A percentile compares a stretch with the other conserved stretches of the same genome.
Evolutionary conservation across 1,140 invertebrate species (phyloP).

Genomic region (Chironomus tepperi): DNA sequence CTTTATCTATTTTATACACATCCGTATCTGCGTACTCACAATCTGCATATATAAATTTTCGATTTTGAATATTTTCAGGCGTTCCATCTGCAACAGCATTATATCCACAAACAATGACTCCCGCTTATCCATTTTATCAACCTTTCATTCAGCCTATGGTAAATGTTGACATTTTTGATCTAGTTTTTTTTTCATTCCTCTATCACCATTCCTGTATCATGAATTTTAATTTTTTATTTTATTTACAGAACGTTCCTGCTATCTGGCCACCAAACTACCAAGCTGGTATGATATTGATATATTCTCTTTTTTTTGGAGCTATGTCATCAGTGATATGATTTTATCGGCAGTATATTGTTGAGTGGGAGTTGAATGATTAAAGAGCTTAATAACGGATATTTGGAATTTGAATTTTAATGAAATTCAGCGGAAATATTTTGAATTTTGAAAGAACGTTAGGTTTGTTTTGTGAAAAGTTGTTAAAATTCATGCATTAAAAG

Average conservation of each 20-base stretch:
- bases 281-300: slow-evolving; percentile 32
- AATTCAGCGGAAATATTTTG: too few relatives aligned
- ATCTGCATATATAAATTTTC: slow-evolving; percentile 11
- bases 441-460: too few relatives aligned
- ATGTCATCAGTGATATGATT: too few relatives aligned
- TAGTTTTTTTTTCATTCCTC: too few relatives aligned
- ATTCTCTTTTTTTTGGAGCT: too few relatives aligned
- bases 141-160: slow-evolving; percentile 42
- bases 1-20: slow-evolving; percentile 7
- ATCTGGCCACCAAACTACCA: slow-evolving; percentile 42
- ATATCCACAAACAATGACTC: slow-evolving; percentile 40
- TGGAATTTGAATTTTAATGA: too few relatives aligned
- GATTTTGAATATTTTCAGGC: slow-evolving; percentile 25
- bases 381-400: too few relatives aligned
- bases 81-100: slow-evolving; percentile 39
- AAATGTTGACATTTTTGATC: slow-evolving; percentile 28
- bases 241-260: slow-evolving; percentile 39
- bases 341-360: too few relatives aligned
- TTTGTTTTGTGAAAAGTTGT: too few relatives aligned
- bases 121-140: slow-evolving; percentile 42
- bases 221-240: slow-evolving; percentile 21
- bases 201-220: too few relatives aligned
- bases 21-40: neutral
- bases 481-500: too few relatives aligned
- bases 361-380: too few relatives aligned